Evolutionary conservation across 2,113 vertebrate species (phyloP).

Genomic region (Corythaixoides concolor): DNA sequence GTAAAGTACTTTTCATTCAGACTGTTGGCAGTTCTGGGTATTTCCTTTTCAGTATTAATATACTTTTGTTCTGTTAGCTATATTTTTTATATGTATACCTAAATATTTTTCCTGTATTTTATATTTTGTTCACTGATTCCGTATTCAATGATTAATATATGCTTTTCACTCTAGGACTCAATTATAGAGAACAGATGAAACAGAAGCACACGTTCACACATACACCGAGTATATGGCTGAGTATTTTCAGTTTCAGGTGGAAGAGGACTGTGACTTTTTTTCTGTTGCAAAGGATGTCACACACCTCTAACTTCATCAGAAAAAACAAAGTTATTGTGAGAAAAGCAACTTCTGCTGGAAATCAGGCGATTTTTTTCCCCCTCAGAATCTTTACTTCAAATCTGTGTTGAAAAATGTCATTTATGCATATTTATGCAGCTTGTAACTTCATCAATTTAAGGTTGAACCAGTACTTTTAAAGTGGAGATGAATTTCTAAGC

Average conservation of each 20-base stretch:
- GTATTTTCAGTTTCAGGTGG: not conserved
- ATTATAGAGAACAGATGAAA: not conserved
- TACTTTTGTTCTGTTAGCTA: not conserved
- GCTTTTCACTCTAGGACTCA: not conserved
- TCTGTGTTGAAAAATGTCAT: not conserved
- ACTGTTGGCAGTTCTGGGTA: not conserved
- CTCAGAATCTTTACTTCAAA: not conserved
- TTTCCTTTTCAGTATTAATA: not conserved
- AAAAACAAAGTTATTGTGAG: not conserved
- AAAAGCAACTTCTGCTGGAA: not conserved
- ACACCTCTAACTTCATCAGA: not conserved
- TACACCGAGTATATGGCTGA: not conserved
- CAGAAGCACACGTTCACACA: not conserved
- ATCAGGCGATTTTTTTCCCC: not conserved
- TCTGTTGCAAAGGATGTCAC: not conserved
- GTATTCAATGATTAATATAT: not conserved
- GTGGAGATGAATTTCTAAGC: not conserved
- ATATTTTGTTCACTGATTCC: not conserved
- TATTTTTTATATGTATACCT: not conserved
- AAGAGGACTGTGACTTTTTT: not conserved
- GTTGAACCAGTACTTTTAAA: accelerated
- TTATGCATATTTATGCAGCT: not conserved
- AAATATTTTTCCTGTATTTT: not conserved
- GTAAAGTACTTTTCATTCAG: constrained; percentile 73
- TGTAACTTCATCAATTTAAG: accelerated